Evolutionary conservation across 1,140 invertebrate genomes (phyloP).

Genomic region (Geopemphigus sp.): DNA sequence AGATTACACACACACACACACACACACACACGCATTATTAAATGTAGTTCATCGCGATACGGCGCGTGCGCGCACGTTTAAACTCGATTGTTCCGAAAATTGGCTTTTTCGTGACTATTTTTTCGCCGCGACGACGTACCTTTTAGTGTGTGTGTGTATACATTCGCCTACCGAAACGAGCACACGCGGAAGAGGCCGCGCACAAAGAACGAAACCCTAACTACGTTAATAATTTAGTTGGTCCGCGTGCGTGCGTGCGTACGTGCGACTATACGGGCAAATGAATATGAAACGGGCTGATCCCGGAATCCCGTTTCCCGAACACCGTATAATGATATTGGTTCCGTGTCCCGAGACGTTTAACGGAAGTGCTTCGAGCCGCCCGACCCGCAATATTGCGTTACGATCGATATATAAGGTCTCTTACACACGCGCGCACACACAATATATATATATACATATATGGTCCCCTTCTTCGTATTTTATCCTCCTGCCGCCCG

Average conservation of each 20-base stretch:
- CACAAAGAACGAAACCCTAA: neutral
- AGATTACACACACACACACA: too few relatives aligned
- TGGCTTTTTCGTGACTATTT: too few relatives aligned
- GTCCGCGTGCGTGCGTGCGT: neutral
- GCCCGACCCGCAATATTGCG: conserved; percentile 16
- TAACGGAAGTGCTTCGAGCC: conserved; percentile 32
- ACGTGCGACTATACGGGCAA: neutral
- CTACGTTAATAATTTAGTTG: conserved; percentile 19
- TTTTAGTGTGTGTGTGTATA: too few relatives aligned
- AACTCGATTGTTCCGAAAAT: too few relatives aligned
- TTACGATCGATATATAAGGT: conserved; percentile 26
- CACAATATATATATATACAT: neutral
- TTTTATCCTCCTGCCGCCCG: too few relatives aligned
- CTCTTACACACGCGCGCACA: neutral
- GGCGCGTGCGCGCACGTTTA: too few relatives aligned
- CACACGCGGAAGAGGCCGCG: neutral
- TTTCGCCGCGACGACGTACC: too few relatives aligned
- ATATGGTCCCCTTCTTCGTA: too few relatives aligned
- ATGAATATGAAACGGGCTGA: conserved; percentile 25
- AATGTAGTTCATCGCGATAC: too few relatives aligned
- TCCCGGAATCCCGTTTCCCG: conserved; percentile 22
- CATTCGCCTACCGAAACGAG: too few relatives aligned
- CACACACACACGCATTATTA: neutral
- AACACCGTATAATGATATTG: conserved; percentile 30
- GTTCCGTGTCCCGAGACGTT: conserved; percentile 42